phyloP scores from a whole-genome alignment of 2,797 vertebrate genomes.

The Leptodactylus fallax region DNA sequence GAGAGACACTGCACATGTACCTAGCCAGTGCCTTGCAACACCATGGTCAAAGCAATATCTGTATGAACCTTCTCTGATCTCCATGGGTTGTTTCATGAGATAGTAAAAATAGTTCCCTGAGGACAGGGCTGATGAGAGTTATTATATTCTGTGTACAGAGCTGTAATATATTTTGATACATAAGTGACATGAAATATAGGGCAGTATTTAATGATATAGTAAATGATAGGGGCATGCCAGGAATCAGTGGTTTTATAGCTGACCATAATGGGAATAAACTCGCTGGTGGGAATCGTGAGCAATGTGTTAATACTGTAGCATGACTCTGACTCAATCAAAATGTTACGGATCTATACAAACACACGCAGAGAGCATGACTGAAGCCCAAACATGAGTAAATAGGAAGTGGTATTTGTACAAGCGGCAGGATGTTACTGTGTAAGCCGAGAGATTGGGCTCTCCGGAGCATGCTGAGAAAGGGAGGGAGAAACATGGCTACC shows the following conservation, averaged over 20 bases:
- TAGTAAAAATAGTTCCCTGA: background rate
- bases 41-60: background rate
- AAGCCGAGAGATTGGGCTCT: slow-evolving; percentile 5
- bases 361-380: slow-evolving; percentile 23
- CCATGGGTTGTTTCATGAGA: background rate
- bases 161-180: background rate
- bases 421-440: slow-evolving; percentile 24
- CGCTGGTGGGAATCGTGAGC: background rate
- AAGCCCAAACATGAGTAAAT: slow-evolving; percentile 52
- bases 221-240: background rate
- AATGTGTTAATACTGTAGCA: slow-evolving; percentile 24
- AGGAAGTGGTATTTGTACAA: slow-evolving; percentile 54
- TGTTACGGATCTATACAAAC: slow-evolving; percentile 43
- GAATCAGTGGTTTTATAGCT: background rate
- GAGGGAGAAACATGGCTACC: background rate
- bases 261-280: background rate
- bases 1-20: too few relatives aligned
- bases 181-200: background rate
- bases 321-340: background rate
- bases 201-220: background rate
- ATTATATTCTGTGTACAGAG: background rate
- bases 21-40: background rate
- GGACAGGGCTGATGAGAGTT: background rate
- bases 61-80: background rate
- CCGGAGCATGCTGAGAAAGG: background rate